A percentile compares a stretch with the other conserved stretches of the same genome.
phyloP scores from a whole-genome alignment of 2,888 invertebrate species.

The Archaeoteleia sp. region DNA sequence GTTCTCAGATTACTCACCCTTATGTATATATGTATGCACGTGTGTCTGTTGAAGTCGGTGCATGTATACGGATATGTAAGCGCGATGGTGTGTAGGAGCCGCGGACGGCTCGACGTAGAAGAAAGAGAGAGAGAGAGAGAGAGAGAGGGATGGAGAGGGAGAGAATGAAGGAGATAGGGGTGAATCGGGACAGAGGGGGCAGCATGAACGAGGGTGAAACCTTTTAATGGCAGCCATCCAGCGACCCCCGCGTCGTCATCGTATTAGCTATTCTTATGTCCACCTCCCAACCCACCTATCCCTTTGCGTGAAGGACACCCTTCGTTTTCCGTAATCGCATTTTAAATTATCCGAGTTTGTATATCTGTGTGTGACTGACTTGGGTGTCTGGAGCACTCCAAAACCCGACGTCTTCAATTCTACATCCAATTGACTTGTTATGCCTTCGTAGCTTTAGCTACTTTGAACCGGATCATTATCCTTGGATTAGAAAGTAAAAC shows the following conservation, averaged over 20 bases:
- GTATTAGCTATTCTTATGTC: conserved; percentile 73
- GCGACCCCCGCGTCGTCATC: conserved; percentile 50
- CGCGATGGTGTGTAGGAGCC: conserved; percentile 69
- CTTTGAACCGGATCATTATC: no score
- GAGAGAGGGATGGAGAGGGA: conserved; percentile 39
- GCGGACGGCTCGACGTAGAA: conserved; percentile 57
- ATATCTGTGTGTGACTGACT: conserved; percentile 11
- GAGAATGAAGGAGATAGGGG: conserved; percentile 38
- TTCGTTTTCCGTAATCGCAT: conserved; percentile 64
- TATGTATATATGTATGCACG: conserved; percentile 27
- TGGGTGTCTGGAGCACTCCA: conserved; percentile 8
- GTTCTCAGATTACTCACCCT: conserved; percentile 70
- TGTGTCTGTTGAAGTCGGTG: no score
- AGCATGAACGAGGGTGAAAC: conserved; percentile 65
- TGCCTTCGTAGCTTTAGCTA: no score
- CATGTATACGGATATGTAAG: conserved; percentile 34
- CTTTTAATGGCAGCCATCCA: conserved; percentile 73
- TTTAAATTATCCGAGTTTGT: conserved; percentile 67
- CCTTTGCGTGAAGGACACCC: conserved; percentile 60
- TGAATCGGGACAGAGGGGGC: conserved; percentile 32
- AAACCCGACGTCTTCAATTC: no score
- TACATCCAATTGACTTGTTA: no score
- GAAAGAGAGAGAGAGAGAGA: conserved; percentile 45
- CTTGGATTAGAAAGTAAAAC: no score
- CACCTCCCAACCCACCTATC: conserved; percentile 62